Evolutionary conservation across 2,113 vertebrate genomes (phyloP).

Genomic region (Petroica traversi): DNA sequence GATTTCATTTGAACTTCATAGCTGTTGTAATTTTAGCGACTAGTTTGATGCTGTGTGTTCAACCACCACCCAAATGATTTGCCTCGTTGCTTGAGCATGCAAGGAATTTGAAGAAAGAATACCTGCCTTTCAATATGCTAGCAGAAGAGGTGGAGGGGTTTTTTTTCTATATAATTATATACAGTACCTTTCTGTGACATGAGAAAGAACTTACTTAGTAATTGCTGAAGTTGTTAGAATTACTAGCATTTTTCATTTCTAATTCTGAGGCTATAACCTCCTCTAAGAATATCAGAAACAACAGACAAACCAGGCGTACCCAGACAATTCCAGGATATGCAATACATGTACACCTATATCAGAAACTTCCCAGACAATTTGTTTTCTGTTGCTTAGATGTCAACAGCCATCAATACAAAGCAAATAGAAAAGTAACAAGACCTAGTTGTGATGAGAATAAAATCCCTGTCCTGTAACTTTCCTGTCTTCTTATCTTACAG

Average conservation of each 20-base stretch:
- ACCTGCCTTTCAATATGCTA: background rate
- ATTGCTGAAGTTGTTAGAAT: background rate
- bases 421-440: background rate
- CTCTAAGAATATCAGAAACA: background rate
- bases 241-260: background rate
- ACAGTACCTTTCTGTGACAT: background rate
- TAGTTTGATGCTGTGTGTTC: background rate
- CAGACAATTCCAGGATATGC: background rate
- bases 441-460: background rate
- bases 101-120: background rate
- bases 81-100: background rate
- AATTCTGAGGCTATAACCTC: background rate
- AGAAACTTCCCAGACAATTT: background rate
- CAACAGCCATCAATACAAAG: background rate
- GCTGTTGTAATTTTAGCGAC: background rate
- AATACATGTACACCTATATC: background rate
- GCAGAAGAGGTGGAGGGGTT: background rate
- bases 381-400: background rate
- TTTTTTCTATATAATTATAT: background rate
- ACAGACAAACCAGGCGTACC: background rate
- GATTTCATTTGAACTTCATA: background rate
- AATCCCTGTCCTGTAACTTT: background rate
- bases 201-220: background rate
- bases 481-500: background rate
- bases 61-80: background rate